Evolutionary conservation across 2,888 invertebrate genomes (phyloP), one percentile per base, ranked within the genome.

Genomic region (Pyrochroa serraticornis): DNA sequence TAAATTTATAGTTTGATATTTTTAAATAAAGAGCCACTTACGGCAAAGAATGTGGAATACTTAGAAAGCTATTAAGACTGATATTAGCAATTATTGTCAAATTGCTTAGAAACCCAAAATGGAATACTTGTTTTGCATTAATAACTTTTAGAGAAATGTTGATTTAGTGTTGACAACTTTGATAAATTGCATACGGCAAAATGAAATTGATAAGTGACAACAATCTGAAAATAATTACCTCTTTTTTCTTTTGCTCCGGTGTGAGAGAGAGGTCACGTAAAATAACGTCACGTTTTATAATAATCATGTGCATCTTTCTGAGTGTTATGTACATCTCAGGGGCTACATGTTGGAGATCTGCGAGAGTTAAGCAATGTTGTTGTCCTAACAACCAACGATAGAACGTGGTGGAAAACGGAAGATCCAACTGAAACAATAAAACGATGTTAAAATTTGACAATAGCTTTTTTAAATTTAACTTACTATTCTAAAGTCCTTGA

Each of bases 401-500:
- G 82, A 98, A 94, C 41, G 95, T 90, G 73, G 91, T 85, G 68
- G 96, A 96, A 77, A 99, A 88, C 45, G 97, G 97, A 65, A 99
- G 86, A 84, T 99, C 99, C 83, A 99, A 83, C 97, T 97, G 78
- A 33, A 81, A 78, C 59, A 61, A 44, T 47, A 3, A 52, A 35
- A 44, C 13, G 47, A 53, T 34, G 43, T 42, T 12, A 59, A 22
- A 45, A 58, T 6, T 62, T 51, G 60, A 60, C n/a, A 42, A 31
- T 58, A 54, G 57, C 57, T 41, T 42, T 39, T 49, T n/a, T n/a
- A n/a, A 47, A 5, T 45, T 33, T 38, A 8, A 76, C 83, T 82
- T 76, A 97, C 96, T 95, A 99, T 97, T 83, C 98, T 85, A 2
- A 96, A 97, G 81, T 99, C 99, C 91, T 98, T 96, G 56, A 99